Conservation (phyloP, 2,888 invertebrate species). For the Palloptera scutellata region DNA sequence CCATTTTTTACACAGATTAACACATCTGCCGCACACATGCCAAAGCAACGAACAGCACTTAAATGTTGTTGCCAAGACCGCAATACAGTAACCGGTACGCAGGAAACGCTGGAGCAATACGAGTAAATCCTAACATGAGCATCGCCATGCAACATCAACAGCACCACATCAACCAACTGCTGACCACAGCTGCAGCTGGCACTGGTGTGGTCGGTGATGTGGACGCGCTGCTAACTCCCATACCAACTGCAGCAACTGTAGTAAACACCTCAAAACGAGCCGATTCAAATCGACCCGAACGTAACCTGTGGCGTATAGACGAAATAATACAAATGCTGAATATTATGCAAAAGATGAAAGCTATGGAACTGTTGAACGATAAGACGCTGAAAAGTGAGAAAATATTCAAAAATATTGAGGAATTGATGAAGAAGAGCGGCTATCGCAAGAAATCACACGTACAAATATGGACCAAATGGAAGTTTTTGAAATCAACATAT, state of each 20-base stretch:
- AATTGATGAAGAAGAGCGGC: constrained; percentile 57
- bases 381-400: constrained; percentile 60
- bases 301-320: constrained; percentile 61
- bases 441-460: constrained; percentile 59
- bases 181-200: constrained; percentile 49
- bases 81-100: constrained; percentile 31
- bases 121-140: constrained; percentile 27
- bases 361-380: constrained; percentile 56
- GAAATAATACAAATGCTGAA: constrained; percentile 60
- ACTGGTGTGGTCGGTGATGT: constrained; percentile 51
- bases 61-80: constrained; percentile 51
- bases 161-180: constrained; percentile 45
- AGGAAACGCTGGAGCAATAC: constrained; percentile 27
- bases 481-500: constrained; percentile 63
- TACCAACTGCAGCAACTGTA: constrained; percentile 29
- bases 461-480: constrained; percentile 64
- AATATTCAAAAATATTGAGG: constrained; percentile 59
- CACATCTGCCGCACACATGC: too few species aligned
- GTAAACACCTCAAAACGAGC: constrained; percentile 10
- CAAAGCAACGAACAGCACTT: constrained; percentile 1
- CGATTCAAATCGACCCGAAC: constrained; percentile 51
- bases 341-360: constrained; percentile 58
- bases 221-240: constrained; percentile 52
- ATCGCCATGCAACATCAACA: constrained; percentile 32
- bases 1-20: too few species aligned